Conservation (phyloP, 2,888 invertebrate species). For the Ommatoiulus sabulosus region DNA sequence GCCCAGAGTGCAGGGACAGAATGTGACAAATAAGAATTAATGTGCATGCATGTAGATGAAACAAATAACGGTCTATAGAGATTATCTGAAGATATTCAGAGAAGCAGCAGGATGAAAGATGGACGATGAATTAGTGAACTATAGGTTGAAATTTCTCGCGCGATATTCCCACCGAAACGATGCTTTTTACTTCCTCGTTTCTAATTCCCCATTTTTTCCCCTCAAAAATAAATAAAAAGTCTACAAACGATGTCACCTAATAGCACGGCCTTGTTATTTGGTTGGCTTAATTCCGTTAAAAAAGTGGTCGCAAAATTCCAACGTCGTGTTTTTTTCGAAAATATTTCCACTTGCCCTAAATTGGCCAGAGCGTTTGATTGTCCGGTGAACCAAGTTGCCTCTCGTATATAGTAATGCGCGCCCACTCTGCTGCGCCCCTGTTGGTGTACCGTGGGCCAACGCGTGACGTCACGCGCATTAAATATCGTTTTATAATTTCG, state of each 20-base stretch:
- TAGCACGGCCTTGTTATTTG: slow-evolving; percentile 15
- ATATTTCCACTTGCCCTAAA: slow-evolving; percentile 28
- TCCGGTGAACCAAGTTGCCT: neutral
- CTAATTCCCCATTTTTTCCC: neutral
- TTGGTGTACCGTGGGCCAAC: neutral
- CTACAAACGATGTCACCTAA: neutral
- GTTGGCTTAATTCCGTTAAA: slow-evolving; percentile 1
- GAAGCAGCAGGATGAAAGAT: too few species aligned
- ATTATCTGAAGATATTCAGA: too few species aligned
- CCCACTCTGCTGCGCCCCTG: neutral
- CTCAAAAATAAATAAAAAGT: neutral
- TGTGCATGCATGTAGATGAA: too few species aligned
- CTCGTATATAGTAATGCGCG: neutral
- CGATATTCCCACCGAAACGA: neutral
- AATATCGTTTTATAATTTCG: neutral
- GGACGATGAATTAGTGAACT: too few species aligned
- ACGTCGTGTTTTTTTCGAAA: neutral
- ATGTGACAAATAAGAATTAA: too few species aligned
- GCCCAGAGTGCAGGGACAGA: too few species aligned
- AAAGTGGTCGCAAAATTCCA: slow-evolving; percentile 15
- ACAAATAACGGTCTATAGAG: too few species aligned
- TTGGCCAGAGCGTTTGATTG: slow-evolving; percentile 6
- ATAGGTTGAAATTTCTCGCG: neutral
- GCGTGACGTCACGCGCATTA: neutral
- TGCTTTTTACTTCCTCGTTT: neutral